Evolutionary conservation across 2,113 vertebrate genomes (phyloP).

Genomic region (Protobothrops flavoviridis): DNA sequence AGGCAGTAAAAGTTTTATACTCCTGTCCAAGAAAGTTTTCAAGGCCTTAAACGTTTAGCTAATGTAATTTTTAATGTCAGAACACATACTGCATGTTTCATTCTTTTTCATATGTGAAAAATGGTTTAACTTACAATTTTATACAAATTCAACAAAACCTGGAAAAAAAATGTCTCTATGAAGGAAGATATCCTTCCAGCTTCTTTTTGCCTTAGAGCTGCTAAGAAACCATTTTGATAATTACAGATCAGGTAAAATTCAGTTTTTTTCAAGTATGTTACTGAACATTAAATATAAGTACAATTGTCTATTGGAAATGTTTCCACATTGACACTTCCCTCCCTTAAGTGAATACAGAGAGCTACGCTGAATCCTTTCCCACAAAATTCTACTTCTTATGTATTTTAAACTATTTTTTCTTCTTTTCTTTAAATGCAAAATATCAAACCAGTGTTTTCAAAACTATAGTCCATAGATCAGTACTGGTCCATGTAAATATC

Average conservation of each 20-base stretch:
- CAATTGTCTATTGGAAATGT: not conserved
- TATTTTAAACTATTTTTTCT: not conserved
- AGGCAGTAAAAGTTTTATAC: not conserved
- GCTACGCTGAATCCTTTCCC: not conserved
- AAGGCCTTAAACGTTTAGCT: conserved; percentile 16
- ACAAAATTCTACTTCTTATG: not conserved
- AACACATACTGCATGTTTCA: conserved; percentile 12
- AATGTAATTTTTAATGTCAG: conserved; percentile 14
- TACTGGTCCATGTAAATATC: not conserved
- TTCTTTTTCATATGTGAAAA: not conserved
- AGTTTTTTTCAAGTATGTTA: not conserved
- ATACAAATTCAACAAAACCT: not conserved
- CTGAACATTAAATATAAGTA: not conserved
- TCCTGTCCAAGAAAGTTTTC: not conserved
- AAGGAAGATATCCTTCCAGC: not conserved
- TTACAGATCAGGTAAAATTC: not conserved
- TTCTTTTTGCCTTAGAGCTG: not conserved
- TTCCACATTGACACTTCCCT: not conserved
- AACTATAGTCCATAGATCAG: not conserved
- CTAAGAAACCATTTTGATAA: not conserved
- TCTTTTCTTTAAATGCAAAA: not conserved
- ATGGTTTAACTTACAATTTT: not conserved
- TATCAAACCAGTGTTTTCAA: not conserved
- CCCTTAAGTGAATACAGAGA: not conserved
- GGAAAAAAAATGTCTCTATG: not conserved